Base-by-base conservation (phyloP, 1,140 invertebrate genomes). In the Helicoverpa zea region DNA sequence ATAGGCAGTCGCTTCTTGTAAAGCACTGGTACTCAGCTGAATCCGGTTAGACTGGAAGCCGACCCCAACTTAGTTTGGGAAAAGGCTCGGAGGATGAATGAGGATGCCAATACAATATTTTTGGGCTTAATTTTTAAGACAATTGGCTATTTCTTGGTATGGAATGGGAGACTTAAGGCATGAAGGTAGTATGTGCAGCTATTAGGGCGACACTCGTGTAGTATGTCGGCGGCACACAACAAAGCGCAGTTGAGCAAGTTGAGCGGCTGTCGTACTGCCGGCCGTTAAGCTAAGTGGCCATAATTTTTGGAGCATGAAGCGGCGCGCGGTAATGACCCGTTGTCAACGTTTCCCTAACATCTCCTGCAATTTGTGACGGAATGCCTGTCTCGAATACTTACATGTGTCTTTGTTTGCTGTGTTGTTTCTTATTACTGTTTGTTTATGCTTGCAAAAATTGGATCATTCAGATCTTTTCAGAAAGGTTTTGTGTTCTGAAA, bases 261-360 rank as follows among this genome's bases (percentile, higher is more conserved):
- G 63, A 64, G 2, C 73, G 58, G 23, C 14, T 61, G 58, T 61
- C 58, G 23, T 18, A 14, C 23, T 30, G 23, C 11, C 56, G 80
- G 18, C 61, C 54, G 30, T 81, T 70, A 75, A 47, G 52, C 52
- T 76, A 70, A 81, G 80, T 81, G 73, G 23, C 73, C 59, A 61
- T 81, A 68, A 76, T 56, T 76, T 68, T 54, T 73, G 52, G 56
- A 76, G 56, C 73, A 61, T 63, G 73, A 76, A 61, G 56, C 47
- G 30, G 9, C 70, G 13, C 52, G 23, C 58, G 11, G 30, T 70
- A 70, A 70, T 52, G 66, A 52, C 47, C 66, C 66, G 43, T 68
- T 68, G 64, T 70, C 66, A 51, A 70, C 47, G 18, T 29, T 52
- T 61, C 12, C 63, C 63, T 47, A 3, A 52, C 47, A 52, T 68